Base-by-base conservation (phyloP, 2,888 invertebrate genomes). In the Neuroscelio doddi region DNA sequence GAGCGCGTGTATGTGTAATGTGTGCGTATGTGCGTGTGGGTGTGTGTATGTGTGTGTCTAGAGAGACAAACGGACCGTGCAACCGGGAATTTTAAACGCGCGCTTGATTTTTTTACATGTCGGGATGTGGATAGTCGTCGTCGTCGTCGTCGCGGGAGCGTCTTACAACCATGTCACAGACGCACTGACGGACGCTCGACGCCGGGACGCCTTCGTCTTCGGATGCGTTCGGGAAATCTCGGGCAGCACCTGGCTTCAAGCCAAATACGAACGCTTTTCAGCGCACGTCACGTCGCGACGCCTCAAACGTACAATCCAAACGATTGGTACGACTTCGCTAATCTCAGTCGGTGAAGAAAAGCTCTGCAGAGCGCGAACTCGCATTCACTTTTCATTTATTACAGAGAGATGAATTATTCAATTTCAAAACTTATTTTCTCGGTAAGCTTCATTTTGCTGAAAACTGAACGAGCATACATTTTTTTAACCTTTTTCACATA, bases 111-210 rank as follows among this genome's bases (percentile, higher is more conserved):
- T 41, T 41, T 51, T 26, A 42, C 42, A 52, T 52, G 52, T 32
- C 41, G 26, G 8, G 21, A 29, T 1, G 44, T 29, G 21, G 30
- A 30, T 3, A 21, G 12, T 2, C 14, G 26, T 14, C 27, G 27
- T 30, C 64, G 58, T 66, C 52, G 64, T 63, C 50, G 75, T 80
- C 79, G 78, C 75, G 80, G 79, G 74, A 81, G 79, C 81, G 82
- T 77, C 80, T 80, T 78, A 78, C 77, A 81, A 79, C 81, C 82
- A 82, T 82, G 82, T 83, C 82, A 80, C 81, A 80, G 79, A 76
- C 82, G 81, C 81, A 83, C 83, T 83, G 83, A 82, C 83, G 82
- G 80, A 80, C 77, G 77, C 77, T 77, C 82, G 80, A 80, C 81
- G 83, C 83, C 83, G 82, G 82, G 83, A 83, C 83, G 83, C 83